Percentiles rank a stretch among this genome's conserved stretches.
These are phyloP conservation scores for Falcunculus frontatus DNA, from an alignment of 2,113 vertebrate species.

Conservation along the genomic window DNA sequence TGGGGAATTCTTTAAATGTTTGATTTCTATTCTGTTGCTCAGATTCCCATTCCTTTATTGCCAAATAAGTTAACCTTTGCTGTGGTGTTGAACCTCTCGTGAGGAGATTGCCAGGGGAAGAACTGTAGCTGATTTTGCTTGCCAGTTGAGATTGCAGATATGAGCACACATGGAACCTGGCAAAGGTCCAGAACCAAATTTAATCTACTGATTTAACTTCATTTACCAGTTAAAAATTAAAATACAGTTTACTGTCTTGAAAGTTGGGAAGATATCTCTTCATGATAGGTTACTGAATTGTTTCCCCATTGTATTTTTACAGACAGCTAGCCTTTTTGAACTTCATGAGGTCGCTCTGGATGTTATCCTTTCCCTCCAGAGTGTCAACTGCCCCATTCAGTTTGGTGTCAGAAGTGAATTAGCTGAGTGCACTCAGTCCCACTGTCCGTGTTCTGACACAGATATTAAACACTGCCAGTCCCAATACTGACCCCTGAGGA, in stretches of 20 bases:
- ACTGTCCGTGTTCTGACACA: fast-evolving
- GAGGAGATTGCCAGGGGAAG: background rate
- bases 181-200: background rate
- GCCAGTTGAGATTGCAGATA: background rate
- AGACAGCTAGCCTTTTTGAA: background rate
- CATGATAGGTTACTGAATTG: background rate
- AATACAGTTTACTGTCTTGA: background rate
- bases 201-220: background rate
- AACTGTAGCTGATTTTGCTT: background rate
- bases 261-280: background rate
- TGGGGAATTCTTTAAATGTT: background rate
- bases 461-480: background rate
- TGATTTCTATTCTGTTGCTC: background rate
- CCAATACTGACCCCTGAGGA: background rate
- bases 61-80: background rate
- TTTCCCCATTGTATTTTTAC: background rate
- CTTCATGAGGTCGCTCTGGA: background rate
- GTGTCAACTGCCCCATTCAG: background rate
- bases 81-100: background rate
- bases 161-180: background rate
- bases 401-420: background rate
- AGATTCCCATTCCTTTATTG: background rate
- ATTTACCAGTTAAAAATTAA: background rate
- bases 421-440: background rate
- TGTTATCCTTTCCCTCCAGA: background rate